phyloP scores from a whole-genome alignment of 2,888 invertebrate species.

The Phortica magna region DNA sequence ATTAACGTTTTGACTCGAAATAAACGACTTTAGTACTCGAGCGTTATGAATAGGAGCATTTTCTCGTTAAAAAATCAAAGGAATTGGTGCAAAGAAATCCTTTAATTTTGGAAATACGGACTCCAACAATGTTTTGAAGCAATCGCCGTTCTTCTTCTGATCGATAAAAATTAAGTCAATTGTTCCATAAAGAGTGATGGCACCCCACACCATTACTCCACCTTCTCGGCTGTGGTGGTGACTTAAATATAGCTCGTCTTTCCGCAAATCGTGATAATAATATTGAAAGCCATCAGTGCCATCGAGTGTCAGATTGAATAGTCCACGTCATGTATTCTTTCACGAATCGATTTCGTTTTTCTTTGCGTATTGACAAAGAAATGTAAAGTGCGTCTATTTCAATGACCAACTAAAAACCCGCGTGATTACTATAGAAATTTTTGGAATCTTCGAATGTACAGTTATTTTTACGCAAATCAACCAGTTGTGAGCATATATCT shows the following conservation, averaged over 20 bases:
- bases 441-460: too few species aligned
- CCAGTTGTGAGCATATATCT: too few species aligned
- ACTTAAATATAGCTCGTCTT: conserved; percentile 1
- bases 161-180: conserved; percentile 23
- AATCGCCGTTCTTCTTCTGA: neutral
- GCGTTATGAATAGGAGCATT: conserved; percentile 41
- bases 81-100: conserved; percentile 34
- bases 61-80: conserved; percentile 38
- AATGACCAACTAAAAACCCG: too few species aligned
- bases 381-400: too few species aligned
- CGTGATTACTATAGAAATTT: too few species aligned
- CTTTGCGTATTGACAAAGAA: too few species aligned
- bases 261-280: neutral
- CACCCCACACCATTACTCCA: neutral
- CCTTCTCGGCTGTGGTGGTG: conserved; percentile 14
- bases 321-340: neutral
- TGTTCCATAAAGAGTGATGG: conserved; percentile 22
- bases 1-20: conserved; percentile 39
- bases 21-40: conserved; percentile 40
- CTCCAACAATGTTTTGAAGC: conserved; percentile 21
- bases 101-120: conserved; percentile 28
- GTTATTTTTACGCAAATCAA: too few species aligned
- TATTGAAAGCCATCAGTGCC: neutral
- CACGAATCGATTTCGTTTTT: neutral
- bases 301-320: conserved; percentile 1